These are phyloP conservation scores for Micronisus gabar DNA, from an alignment of 2,113 vertebrate species.

Conservation along the genomic window DNA sequence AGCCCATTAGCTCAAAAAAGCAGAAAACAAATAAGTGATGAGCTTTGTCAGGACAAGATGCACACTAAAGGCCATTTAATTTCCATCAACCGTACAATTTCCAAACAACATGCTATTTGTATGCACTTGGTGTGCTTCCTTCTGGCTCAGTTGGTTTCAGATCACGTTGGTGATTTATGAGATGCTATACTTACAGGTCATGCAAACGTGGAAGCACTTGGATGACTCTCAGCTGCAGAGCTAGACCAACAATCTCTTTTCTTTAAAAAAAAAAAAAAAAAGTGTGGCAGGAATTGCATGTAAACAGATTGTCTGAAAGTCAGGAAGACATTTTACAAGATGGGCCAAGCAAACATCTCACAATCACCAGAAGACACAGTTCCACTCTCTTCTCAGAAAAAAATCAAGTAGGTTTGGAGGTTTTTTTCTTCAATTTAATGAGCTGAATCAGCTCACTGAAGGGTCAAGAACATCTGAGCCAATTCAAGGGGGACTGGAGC, in stretches of 20 bases:
- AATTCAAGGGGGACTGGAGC: not conserved
- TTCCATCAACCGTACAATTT: not conserved
- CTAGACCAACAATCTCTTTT: not conserved
- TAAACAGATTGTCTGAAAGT: not conserved
- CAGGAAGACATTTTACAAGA: not conserved
- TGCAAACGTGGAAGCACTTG: not conserved
- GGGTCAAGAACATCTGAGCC: not conserved
- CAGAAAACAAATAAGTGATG: not conserved
- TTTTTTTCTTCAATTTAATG: rapidly evolving
- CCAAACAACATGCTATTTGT: not conserved
- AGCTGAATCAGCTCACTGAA: not conserved
- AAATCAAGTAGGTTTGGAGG: rapidly evolving
- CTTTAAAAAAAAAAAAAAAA: no score
- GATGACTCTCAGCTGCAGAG: not conserved
- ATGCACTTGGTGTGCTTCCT: not conserved
- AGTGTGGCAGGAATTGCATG: not conserved
- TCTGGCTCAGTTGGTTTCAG: not conserved
- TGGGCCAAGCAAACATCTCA: not conserved
- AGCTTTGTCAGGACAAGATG: not conserved
- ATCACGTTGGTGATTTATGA: not conserved
- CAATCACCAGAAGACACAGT: not conserved
- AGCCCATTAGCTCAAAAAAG: not conserved
- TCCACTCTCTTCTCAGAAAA: not conserved
- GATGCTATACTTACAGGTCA: not conserved
- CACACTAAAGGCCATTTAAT: not conserved